Base-by-base conservation (phyloP, 2,888 invertebrate genomes). In the Lacanobia oleracea region DNA sequence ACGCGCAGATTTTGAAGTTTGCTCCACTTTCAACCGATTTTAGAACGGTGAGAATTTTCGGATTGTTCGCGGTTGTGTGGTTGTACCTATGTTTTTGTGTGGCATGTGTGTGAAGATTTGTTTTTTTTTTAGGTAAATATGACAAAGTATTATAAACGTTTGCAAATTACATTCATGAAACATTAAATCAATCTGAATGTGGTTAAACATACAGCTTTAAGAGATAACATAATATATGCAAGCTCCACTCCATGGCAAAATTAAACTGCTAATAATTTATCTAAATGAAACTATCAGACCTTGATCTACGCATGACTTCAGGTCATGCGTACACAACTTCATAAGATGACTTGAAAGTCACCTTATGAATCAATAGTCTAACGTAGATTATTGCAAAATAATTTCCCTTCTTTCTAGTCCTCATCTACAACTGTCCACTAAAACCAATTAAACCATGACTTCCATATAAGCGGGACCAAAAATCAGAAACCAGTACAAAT, bases 1-100 rank as follows among this genome's bases (percentile, higher is more conserved):
- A 79, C 82, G 78, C 86, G 74, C 86, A 85, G 88, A 90, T 91
- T 91, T 89, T 77, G 79, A 82, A 85, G 84, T 88, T 87, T 76
- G 82, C 76, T 86, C 81, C 85, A 70, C 85, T 87, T 82, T 61
- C 59, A 51, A 67, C 73, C 73, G 2, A 66, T 63, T 67, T 62
- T 60, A 60, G 56, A 67, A 56, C 23, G 14, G 48, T 23, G 50
- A 54, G 27, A 67, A 64, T 79, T 65, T 67, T 51, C 40, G n/a
- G 12, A 62, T 64, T 43, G 54, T 27, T 7, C 16, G 14, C 7
- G 27, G 37, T 56, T 21, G 14, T 43, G 57, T 54, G 50, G n/a
- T 59, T 6, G 27, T 27, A n/a, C n/a, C n/a, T n/a, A 40, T 21
- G 16, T 45, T 48, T 45, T 59, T 40, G 4, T 43, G 21, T 14